Conservation (phyloP, 2,797 vertebrate genomes). For the Smutsia gigantea region DNA sequence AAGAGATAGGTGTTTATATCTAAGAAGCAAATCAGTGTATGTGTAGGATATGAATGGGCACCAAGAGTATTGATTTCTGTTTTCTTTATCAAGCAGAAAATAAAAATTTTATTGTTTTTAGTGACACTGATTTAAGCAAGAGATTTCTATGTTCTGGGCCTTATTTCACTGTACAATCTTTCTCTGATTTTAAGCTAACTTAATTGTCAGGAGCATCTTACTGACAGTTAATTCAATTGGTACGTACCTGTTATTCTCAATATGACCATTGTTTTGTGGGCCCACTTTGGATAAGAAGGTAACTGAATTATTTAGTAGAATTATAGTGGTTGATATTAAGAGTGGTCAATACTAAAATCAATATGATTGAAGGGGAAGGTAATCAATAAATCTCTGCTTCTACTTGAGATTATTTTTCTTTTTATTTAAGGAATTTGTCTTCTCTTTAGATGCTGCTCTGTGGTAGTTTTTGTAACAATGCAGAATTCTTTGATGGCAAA, state of each 20-base stretch:
- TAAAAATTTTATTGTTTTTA: not conserved
- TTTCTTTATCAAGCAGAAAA: not conserved
- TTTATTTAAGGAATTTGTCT: constrained; percentile 54
- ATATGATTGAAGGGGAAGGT: constrained; percentile 70
- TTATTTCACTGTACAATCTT: not conserved
- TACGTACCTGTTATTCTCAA: not conserved
- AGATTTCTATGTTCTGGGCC: not conserved
- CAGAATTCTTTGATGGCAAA: not conserved
- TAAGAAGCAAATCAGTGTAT: not conserved
- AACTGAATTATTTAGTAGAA: constrained; percentile 75
- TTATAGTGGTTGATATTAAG: constrained; percentile 29
- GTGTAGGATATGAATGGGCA: not conserved
- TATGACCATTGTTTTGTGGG: not conserved
- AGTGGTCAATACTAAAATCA: constrained; percentile 73
- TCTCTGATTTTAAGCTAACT: not conserved
- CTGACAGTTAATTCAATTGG: not conserved
- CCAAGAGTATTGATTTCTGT: not conserved
- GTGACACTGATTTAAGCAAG: not conserved
- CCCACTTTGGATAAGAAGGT: constrained; percentile 1
- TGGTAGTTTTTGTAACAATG: not conserved
- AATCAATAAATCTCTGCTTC: constrained; percentile 74
- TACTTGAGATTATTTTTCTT: constrained; percentile 54
- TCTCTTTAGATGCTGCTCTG: constrained; percentile 66
- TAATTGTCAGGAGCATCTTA: not conserved
- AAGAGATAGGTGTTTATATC: not conserved